These are phyloP conservation scores for Dufourea novaeangliae DNA, from an alignment of 1,140 invertebrate genomes.

Conservation along the genomic window DNA sequence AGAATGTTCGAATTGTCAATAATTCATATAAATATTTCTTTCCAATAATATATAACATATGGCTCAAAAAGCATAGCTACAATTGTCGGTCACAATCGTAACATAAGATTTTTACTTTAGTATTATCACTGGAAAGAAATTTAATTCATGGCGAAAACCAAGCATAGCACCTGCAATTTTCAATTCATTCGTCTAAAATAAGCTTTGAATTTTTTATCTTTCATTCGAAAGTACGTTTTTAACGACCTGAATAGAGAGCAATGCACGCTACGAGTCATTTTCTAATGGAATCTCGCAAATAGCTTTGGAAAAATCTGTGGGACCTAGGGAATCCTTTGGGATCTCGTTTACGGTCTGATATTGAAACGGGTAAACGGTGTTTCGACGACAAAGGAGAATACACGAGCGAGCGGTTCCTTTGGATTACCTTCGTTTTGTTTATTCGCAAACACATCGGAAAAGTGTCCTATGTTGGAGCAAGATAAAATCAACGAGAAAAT, in stretches of 20 bases:
- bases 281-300: slow-evolving; percentile 57
- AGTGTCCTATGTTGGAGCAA: slow-evolving; percentile 23
- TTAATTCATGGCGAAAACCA: too few species aligned
- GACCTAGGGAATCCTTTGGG: slow-evolving; percentile 51
- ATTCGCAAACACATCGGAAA: slow-evolving; percentile 66
- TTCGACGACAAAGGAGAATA: slow-evolving; percentile 57
- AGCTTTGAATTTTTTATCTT: not conserved
- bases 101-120: too few species aligned
- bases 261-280: slow-evolving; percentile 16
- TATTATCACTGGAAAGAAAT: too few species aligned
- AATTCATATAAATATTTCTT: too few species aligned
- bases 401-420: slow-evolving; percentile 59
- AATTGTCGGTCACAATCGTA: too few species aligned
- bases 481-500: not conserved
- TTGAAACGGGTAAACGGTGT: slow-evolving; percentile 63
- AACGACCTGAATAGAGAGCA: not conserved
- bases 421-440: slow-evolving; percentile 72
- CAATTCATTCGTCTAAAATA: not conserved
- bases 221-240: not conserved
- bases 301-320: slow-evolving; percentile 50
- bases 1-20: too few species aligned
- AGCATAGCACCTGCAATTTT: too few species aligned
- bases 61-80: too few species aligned
- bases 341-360: slow-evolving; percentile 70
- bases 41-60: too few species aligned